Evolutionary conservation across 2,797 vertebrate species (phyloP), one percentile per base, ranked within the genome.

Genomic region (Sebastes cheni): DNA sequence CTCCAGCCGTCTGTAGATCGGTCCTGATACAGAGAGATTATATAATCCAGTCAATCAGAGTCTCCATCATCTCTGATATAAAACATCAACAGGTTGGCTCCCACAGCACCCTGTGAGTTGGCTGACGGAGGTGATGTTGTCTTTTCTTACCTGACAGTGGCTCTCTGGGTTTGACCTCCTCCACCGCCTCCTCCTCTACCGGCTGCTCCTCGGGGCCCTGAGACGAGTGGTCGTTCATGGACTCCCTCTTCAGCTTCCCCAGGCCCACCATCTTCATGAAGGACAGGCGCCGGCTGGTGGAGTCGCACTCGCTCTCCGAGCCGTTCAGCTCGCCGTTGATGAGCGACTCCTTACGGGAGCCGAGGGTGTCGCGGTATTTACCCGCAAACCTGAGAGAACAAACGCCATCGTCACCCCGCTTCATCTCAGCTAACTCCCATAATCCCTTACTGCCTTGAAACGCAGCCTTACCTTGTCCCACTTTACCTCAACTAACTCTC

Each of bases 181-280:
- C 94, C 81, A 91, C 82, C 68, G 72, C 91, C 83, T 94, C 94
- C 88, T 95, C 94, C 87, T 94, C 82, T 58, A 90, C 87, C 12
- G 58, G 54, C 68, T 85, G 90, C 70, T 95, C 94, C 78, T 96
- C 95, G 0, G 94, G 88, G 20, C 91, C 95, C 88, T 16, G 94
- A 6, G 81, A 95, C 56, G 88, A 91, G 64, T 81, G 92, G 87
- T 96, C 96, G 0, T 93, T 90, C 70, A 88, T 52, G 0, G 96
- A 96, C 8, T 96, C 96, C 1, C 90, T 90, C 77, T 92, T 96
- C 12, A 85, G 84, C 75, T 96, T 96, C 14, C 94, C 92, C 10
- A 96, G 95, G 0, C 95, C 93, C 4, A 96, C 95, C 83, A 97
- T 95, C 84, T 96, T 95, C 90, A 98, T 94, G 89, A 98, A 97